Conservation (phyloP, 1,140 invertebrate genomes). For the Leptinotarsa texana region DNA sequence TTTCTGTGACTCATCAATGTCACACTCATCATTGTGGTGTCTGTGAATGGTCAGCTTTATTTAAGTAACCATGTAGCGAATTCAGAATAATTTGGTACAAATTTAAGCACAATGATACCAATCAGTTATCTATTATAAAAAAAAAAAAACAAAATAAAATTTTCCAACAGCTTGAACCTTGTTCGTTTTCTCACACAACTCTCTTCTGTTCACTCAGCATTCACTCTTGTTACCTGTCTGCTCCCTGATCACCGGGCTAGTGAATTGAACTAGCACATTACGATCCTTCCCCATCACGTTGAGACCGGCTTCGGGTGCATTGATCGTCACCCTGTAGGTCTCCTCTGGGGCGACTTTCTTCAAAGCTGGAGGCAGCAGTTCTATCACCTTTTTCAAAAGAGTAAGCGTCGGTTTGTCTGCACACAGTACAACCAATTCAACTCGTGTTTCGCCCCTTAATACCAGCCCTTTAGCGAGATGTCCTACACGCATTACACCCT, state of each 20-base stretch:
- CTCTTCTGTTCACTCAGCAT: background rate
- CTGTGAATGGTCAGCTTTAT: too few relatives aligned
- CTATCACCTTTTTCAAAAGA: slow-evolving; percentile 83
- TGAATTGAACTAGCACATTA: slow-evolving; percentile 85
- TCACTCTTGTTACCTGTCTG: slow-evolving; percentile 49
- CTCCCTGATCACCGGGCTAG: slow-evolving; percentile 91
- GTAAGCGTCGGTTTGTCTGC: slow-evolving; percentile 91
- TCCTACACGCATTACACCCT: slow-evolving; percentile 96
- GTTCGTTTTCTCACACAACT: background rate
- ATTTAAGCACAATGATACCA: too few relatives aligned
- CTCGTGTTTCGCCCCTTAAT: slow-evolving; percentile 84
- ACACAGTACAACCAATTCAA: slow-evolving; percentile 92
- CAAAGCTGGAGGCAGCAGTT: slow-evolving; percentile 80
- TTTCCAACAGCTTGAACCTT: background rate
- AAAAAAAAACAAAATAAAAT: too few relatives aligned
- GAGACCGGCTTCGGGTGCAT: slow-evolving; percentile 82
- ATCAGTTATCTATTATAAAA: too few relatives aligned
- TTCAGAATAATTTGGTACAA: too few relatives aligned
- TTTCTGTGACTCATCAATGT: too few relatives aligned
- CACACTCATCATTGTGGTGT: too few relatives aligned
- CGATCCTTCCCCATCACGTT: slow-evolving; percentile 76
- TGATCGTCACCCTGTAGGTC: slow-evolving; percentile 82
- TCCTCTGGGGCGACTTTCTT: slow-evolving; percentile 73
- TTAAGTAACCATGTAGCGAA: too few relatives aligned
- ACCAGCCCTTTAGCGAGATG: slow-evolving; percentile 92